Evolutionary conservation across 2,888 invertebrate genomes (phyloP).

Genomic region (Mythimna pallens): DNA sequence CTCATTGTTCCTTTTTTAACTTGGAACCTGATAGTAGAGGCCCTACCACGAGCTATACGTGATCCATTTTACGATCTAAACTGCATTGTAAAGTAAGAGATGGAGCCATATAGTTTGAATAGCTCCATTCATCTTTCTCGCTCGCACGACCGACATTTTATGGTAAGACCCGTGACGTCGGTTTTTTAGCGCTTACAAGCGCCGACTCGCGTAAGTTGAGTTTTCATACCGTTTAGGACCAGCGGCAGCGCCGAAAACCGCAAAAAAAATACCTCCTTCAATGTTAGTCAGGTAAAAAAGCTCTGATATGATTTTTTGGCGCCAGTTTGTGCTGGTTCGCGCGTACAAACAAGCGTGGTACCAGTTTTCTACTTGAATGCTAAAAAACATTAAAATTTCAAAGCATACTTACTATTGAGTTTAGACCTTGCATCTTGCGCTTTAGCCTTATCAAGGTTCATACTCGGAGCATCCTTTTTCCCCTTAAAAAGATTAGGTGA

Average conservation of each 20-base stretch:
- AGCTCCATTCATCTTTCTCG: too few species aligned
- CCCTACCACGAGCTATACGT: too few species aligned
- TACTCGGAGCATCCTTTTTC: constrained; percentile 70
- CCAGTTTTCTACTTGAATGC: too few species aligned
- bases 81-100: too few species aligned
- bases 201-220: neutral
- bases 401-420: constrained; percentile 76
- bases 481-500: constrained; percentile 81
- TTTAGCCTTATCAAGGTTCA: constrained; percentile 71
- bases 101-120: too few species aligned
- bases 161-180: neutral
- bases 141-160: neutral
- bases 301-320: neutral
- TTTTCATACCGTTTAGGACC: neutral
- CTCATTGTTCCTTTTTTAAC: neutral
- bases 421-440: constrained; percentile 72
- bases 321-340: too few species aligned
- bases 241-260: neutral
- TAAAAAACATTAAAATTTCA: too few species aligned
- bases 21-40: too few species aligned
- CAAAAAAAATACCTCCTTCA: neutral
- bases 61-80: too few species aligned
- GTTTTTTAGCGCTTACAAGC: neutral
- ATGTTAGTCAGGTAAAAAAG: neutral
- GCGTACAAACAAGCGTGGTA: too few species aligned